Evolutionary conservation across 2,888 invertebrate genomes (phyloP).

Genomic region (Gymnocheta viridis): DNA sequence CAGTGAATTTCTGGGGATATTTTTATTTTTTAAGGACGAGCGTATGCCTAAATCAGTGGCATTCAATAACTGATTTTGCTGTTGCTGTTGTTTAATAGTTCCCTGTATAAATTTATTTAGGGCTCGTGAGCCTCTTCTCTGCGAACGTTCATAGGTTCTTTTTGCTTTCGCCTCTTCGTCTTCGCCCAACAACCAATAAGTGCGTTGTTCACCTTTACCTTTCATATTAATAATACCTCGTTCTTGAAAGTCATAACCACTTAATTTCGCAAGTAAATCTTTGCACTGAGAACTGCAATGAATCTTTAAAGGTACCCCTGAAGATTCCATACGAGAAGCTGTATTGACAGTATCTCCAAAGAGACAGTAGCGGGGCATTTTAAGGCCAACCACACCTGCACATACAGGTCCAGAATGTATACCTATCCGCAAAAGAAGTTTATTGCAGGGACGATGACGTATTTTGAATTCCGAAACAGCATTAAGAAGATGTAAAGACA

Average conservation of each 20-base stretch:
- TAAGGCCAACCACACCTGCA: conserved; percentile 94
- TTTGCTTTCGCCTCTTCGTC: conserved; percentile 85
- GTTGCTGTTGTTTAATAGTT: conserved; percentile 77
- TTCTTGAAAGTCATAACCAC: conserved; percentile 88
- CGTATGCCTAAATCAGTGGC: conserved; percentile 82
- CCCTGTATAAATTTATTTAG: conserved; percentile 81
- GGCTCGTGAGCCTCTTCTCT: conserved; percentile 82
- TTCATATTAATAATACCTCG: conserved; percentile 91
- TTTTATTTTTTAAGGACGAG: conserved; percentile 87
- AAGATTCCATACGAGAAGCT: conserved; percentile 93
- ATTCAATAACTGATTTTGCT: conserved; percentile 65
- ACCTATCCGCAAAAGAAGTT: conserved; percentile 93
- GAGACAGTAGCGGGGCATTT: conserved; percentile 96
- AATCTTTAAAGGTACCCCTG: conserved; percentile 91
- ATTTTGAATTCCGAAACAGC: conserved; percentile 94
- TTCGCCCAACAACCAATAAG: conserved; percentile 92
- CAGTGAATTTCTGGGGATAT: conserved; percentile 83
- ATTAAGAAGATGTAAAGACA: conserved; percentile 93
- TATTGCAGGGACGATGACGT: conserved; percentile 92
- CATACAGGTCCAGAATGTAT: conserved; percentile 96
- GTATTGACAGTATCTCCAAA: conserved; percentile 97
- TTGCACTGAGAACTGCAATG: conserved; percentile 91
- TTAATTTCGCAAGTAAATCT: conserved; percentile 86
- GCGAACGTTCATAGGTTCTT: conserved; percentile 83
- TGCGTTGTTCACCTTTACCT: conserved; percentile 91